A percentile compares a stretch with the other conserved stretches of the same genome.
These are phyloP conservation scores for Antennarius maculatus DNA, from an alignment of 2,797 vertebrate species.

Conservation along the genomic window DNA sequence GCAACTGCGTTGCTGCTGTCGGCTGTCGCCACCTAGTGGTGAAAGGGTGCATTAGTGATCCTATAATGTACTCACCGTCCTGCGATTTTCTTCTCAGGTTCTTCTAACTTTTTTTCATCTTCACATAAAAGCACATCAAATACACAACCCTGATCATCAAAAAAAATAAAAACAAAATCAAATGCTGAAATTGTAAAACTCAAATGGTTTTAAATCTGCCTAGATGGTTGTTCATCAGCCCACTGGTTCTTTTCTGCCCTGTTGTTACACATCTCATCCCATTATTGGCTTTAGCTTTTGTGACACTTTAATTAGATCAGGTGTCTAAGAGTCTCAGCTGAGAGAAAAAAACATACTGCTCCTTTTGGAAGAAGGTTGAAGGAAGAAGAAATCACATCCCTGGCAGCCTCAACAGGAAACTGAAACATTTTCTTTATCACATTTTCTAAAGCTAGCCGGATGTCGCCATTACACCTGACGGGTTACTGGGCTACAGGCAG, in stretches of 20 bases:
- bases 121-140: not conserved
- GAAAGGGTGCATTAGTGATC: slow-evolving; percentile 8
- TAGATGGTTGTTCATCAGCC: not conserved
- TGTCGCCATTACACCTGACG: no score
- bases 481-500: no score
- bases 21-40: slow-evolving; percentile 86
- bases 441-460: no score
- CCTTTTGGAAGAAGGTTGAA: not conserved
- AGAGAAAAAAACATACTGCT: not conserved
- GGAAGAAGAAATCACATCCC: not conserved
- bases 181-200: not conserved
- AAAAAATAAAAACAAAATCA: no score
- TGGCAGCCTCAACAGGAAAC: not conserved
- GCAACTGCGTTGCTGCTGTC: slow-evolving; percentile 67
- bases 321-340: not conserved
- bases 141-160: not conserved
- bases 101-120: not conserved
- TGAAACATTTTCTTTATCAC: no score
- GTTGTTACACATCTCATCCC: not conserved
- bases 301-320: not conserved
- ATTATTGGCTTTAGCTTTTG: not conserved
- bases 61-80: not conserved
- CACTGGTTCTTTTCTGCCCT: no score
- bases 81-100: no score
- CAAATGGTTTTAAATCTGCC: not conserved